These are phyloP conservation scores for Diabrotica virgifera DNA, from an alignment of 1,140 invertebrate genomes.

Conservation along the genomic window DNA sequence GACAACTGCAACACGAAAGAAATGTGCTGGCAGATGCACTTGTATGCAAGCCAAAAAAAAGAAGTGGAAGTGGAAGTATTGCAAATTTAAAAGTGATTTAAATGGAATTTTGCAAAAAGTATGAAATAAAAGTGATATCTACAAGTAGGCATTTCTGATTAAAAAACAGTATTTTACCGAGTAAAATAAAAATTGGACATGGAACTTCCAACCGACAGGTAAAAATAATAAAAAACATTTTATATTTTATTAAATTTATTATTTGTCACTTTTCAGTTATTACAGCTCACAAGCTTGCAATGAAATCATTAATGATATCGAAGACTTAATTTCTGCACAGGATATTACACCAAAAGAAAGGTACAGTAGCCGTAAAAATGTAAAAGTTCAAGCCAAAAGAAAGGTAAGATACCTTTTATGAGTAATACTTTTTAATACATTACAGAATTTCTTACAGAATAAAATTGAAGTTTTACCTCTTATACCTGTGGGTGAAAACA, in stretches of 20 bases:
- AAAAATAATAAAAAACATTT: not conserved
- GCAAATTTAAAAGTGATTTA: too few species aligned
- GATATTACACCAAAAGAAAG: slow-evolving; percentile 73
- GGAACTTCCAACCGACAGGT: not conserved
- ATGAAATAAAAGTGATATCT: too few species aligned
- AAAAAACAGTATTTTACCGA: too few species aligned
- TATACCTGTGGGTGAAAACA: slow-evolving; percentile 55
- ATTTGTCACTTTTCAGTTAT: slow-evolving; percentile 19
- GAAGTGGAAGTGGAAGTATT: too few species aligned
- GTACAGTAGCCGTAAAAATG: slow-evolving; percentile 65
- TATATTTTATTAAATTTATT: too few species aligned
- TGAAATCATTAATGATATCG: slow-evolving; percentile 73
- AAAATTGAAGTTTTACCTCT: slow-evolving; percentile 28
- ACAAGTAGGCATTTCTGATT: too few species aligned
- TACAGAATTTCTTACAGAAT: slow-evolving; percentile 17
- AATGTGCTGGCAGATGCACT: too few species aligned
- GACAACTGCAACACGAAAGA: too few species aligned
- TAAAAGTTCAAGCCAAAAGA: slow-evolving; percentile 62
- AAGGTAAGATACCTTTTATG: slow-evolving; percentile 5
- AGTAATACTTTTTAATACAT: not conserved
- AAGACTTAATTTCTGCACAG: slow-evolving; percentile 74
- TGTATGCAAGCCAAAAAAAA: too few species aligned
- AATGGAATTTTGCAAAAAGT: too few species aligned
- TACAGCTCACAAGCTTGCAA: slow-evolving; percentile 45
- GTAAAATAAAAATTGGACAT: not conserved